Conservation (phyloP, 2,113 vertebrate species). For the Solea solea region DNA sequence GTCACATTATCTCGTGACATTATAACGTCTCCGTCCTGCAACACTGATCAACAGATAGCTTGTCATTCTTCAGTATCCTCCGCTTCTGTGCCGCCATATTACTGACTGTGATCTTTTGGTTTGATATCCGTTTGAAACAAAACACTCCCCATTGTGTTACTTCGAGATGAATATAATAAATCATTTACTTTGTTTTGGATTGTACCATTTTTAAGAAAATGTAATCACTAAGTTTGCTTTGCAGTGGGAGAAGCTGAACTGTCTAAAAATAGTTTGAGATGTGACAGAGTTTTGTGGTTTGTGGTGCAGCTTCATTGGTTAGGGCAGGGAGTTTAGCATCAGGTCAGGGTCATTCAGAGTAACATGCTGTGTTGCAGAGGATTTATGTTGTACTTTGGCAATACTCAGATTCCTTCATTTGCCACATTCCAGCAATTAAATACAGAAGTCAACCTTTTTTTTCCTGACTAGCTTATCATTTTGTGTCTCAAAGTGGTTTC, state of each 20-base stretch:
- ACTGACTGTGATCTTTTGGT: not conserved
- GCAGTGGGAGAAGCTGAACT: conserved; percentile 32
- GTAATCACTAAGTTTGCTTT: conserved; percentile 68
- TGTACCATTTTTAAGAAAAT: conserved; percentile 37
- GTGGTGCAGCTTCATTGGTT: conserved; percentile 56
- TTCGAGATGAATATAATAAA: conserved; percentile 49
- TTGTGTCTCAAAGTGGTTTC: conserved; percentile 55
- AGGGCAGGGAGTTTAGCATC: conserved; percentile 46
- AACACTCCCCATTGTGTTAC: conserved; percentile 2
- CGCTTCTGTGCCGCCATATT: not conserved
- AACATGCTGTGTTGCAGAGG: conserved; percentile 35
- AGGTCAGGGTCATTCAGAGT: conserved; percentile 47
- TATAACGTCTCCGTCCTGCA: conserved; percentile 6
- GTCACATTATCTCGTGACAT: conserved; percentile 4
- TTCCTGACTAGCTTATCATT: conserved; percentile 45
- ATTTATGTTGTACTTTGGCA: conserved; percentile 44
- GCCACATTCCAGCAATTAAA: conserved; percentile 42
- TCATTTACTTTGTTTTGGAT: conserved; percentile 32
- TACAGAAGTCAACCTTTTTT: conserved; percentile 53
- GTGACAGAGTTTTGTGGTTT: conserved; percentile 63
- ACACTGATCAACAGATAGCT: conserved; percentile 23
- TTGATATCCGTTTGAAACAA: conserved; percentile 16
- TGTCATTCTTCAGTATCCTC: conserved; percentile 12
- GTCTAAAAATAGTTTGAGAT: conserved; percentile 64
- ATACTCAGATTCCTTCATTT: conserved; percentile 53